Conservation (phyloP, 2,113 vertebrate genomes). For the Ifrita kowaldi region DNA sequence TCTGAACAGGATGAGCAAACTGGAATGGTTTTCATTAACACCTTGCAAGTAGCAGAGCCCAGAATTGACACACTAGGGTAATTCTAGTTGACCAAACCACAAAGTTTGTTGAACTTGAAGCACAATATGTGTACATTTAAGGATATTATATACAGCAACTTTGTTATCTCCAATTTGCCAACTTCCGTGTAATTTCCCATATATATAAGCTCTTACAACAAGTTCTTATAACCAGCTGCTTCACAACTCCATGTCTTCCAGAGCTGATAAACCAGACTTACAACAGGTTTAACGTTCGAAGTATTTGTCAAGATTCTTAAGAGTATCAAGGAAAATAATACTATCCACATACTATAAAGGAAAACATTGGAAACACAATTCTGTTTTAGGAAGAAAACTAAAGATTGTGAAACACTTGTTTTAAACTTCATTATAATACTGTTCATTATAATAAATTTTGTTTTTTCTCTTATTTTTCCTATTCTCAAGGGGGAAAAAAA, state of each 20-base stretch:
- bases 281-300: not conserved
- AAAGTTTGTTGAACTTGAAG: not conserved
- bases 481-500: fast-evolving
- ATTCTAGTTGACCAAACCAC: not conserved
- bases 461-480: not conserved
- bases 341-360: not conserved
- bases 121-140: not conserved
- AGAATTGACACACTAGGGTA: not conserved
- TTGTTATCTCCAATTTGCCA: not conserved
- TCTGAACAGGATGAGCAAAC: not conserved
- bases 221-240: not conserved
- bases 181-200: not conserved
- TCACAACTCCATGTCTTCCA: not conserved
- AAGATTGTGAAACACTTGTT: not conserved
- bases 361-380: not conserved
- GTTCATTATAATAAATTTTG: not conserved
- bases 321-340: not conserved
- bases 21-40: not conserved
- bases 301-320: not conserved
- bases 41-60: not conserved
- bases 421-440: not conserved
- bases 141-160: not conserved
- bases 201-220: not conserved
- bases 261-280: not conserved
- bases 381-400: not conserved